Evolutionary conservation across 2,888 invertebrate species (phyloP).

Genomic region (Cheilosia soror): DNA sequence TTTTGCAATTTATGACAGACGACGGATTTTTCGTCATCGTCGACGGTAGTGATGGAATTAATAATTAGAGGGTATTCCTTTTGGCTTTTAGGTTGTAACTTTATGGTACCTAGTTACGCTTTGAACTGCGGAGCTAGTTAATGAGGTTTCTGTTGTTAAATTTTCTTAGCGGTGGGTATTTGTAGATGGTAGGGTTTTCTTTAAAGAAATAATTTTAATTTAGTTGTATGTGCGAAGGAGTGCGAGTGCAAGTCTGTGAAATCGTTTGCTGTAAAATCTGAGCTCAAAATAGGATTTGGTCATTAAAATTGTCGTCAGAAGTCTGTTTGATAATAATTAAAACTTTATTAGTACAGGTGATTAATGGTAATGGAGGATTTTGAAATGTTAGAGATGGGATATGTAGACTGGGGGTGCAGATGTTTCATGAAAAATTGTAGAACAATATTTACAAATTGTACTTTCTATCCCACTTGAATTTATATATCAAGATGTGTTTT

Average conservation of each 20-base stretch:
- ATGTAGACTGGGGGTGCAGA: no score
- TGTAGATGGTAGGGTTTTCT: neutral
- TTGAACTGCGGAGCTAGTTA: constrained; percentile 34
- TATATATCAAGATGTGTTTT: no score
- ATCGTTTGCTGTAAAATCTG: no score
- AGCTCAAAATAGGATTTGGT: no score
- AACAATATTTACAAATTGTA: no score
- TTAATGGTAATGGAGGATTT: neutral
- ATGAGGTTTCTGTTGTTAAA: constrained; percentile 41
- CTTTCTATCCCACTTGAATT: no score
- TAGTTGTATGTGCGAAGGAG: neutral
- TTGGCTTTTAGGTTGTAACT: constrained; percentile 27
- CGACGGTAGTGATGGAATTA: constrained; percentile 51
- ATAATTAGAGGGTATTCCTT: constrained; percentile 55
- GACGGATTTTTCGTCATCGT: constrained; percentile 63
- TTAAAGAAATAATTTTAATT: neutral
- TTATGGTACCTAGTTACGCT: constrained; percentile 22
- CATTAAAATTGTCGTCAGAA: no score
- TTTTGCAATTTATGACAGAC: constrained; percentile 72
- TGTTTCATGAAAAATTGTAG: no score
- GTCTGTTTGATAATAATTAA: neutral
- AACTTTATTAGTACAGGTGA: neutral
- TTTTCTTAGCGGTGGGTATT: neutral
- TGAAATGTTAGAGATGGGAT: no score
- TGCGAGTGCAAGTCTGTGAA: neutral